phyloP scores from a whole-genome alignment of 2,797 vertebrate genomes.

The Ctenopoma multispine region DNA sequence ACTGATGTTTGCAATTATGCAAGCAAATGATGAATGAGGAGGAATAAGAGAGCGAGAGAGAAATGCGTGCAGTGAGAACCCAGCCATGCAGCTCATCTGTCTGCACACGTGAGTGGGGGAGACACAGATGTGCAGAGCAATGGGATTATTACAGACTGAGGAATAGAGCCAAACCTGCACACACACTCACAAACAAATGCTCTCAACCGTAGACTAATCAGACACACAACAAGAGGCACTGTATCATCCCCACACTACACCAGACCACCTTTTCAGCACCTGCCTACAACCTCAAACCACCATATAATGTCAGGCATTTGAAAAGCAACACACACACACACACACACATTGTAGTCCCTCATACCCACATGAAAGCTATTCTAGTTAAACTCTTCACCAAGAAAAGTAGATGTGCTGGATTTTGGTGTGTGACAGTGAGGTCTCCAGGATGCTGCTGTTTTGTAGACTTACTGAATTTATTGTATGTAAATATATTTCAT shows the following conservation, averaged over 20 bases:
- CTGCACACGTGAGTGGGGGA: slow-evolving; percentile 73
- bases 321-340: not conserved
- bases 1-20: slow-evolving; percentile 44
- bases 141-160: slow-evolving; percentile 76
- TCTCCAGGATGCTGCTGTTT: not conserved
- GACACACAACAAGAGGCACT: slow-evolving; percentile 41
- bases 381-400: slow-evolving; percentile 29
- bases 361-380: slow-evolving; percentile 41
- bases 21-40: slow-evolving; percentile 35
- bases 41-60: slow-evolving; percentile 18
- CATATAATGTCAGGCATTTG: slow-evolving; percentile 1
- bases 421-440: not conserved
- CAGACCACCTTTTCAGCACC: slow-evolving; percentile 48
- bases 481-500: not conserved
- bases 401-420: slow-evolving; percentile 26
- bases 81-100: slow-evolving; percentile 72
- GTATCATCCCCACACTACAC: slow-evolving; percentile 24
- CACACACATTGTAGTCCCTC: slow-evolving; percentile 6
- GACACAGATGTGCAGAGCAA: slow-evolving; percentile 76
- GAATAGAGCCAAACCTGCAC: slow-evolving; percentile 59
- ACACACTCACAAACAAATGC: slow-evolving; percentile 25
- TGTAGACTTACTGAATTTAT: not conserved
- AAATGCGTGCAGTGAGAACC: slow-evolving; percentile 63
- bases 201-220: slow-evolving; percentile 41
- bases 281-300: slow-evolving; percentile 41